Base-by-base conservation (phyloP, 2,113 vertebrate genomes). In the Clupea harengus region DNA sequence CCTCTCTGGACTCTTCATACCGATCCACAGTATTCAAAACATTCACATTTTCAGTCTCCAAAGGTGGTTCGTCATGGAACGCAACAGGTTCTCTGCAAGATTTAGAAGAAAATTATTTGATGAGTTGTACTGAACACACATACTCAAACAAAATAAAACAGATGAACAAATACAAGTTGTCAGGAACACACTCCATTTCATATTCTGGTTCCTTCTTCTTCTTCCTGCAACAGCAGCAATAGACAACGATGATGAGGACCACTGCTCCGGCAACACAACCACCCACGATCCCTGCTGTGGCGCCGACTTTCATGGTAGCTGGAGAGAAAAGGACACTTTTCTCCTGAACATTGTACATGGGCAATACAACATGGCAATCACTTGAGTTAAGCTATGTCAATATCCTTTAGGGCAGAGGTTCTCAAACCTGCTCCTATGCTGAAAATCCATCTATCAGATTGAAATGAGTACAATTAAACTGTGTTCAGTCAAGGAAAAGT, bases 251-350 rank as follows among this genome's bases (percentile, higher is more conserved):
- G 0, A 94, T 93, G 0, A 97, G 75, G 75, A 96, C 2, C 81
- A 96, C 4, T 18, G 97, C 1, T 72, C 91, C 96, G 39, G 83
- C 96, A 0, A 95, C 9, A 28, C 88, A 88, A 2, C 95, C 97
- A 3, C 88, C 97, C 2, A 96, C 93, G 67, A 97, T 93, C 82
- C 91, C 95, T 54, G 90, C 95, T 0, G 96, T 97, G 25, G 96
- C 88, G 0, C 92, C 96, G 10, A 96, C 81, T 3, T 96, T 96
- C 95, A 97, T 96, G 89, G 96, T 95, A 4, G 93, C 98, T 99
- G 83, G 0, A 89, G 84, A 85, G 80, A 85, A 83, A 83, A 72
- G 15, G 45, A 39, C 39, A 39, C 39, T 1, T 39, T 39, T 39
- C 39, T 39, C 39, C 39, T 39, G 39, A 72, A 45, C 22, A 8